Evolutionary conservation across 2,113 vertebrate genomes (phyloP).

Genomic region (Oreochromis tanganicae): DNA sequence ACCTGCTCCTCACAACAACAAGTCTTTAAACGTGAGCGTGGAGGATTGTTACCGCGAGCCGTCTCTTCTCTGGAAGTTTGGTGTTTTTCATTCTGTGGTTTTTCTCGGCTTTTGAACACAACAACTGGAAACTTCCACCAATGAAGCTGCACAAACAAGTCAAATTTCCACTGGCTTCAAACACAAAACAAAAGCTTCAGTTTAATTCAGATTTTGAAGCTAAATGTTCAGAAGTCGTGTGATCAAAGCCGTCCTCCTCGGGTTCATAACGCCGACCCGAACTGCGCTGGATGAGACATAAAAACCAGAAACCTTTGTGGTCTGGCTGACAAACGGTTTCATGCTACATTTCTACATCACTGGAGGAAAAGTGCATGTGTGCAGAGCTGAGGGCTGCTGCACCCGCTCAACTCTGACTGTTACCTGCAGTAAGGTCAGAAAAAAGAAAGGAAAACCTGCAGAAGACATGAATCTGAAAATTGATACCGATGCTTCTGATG

Average conservation of each 20-base stretch:
- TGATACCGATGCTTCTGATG: not conserved
- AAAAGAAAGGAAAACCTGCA: not conserved
- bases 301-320: not conserved
- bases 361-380: not conserved
- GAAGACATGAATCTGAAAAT: not conserved
- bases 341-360: not conserved
- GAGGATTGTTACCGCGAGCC: not conserved
- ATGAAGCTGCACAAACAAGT: not conserved
- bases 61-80: not conserved
- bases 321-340: not conserved
- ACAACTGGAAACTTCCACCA: not conserved
- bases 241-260: not conserved
- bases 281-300: not conserved
- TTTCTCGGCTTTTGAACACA: not conserved
- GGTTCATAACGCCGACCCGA: not conserved
- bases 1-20: not conserved
- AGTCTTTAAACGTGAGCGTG: not conserved
- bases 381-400: not conserved
- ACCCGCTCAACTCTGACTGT: not conserved
- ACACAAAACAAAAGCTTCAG: not conserved
- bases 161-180: not conserved
- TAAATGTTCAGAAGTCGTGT: not conserved
- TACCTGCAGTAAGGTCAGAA: not conserved
- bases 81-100: not conserved
- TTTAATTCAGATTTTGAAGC: not conserved